These are phyloP conservation scores for Drosophila kepulauana DNA, from an alignment of 1,140 invertebrate genomes.

Conservation along the genomic window DNA sequence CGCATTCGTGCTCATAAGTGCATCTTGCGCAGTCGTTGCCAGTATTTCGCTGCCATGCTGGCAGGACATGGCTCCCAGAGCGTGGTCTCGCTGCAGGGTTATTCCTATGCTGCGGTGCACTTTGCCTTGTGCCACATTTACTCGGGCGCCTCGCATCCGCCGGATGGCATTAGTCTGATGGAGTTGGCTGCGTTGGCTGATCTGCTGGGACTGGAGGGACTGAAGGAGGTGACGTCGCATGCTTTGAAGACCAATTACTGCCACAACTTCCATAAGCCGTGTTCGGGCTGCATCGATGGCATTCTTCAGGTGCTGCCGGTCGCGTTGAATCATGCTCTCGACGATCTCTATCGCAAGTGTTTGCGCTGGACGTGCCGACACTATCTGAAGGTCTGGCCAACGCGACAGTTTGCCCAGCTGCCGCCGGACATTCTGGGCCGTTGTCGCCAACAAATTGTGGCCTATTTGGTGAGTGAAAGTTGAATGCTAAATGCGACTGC, in stretches of 20 bases:
- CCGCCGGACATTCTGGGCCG: conserved; percentile 93
- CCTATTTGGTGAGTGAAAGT: conserved; percentile 81
- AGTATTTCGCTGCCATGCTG: conserved; percentile 95
- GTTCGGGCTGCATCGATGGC: conserved; percentile 90
- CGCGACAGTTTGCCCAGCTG: conserved; percentile 92
- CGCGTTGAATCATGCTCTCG: conserved; percentile 93
- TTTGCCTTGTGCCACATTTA: conserved; percentile 97
- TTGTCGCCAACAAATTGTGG: conserved; percentile 92
- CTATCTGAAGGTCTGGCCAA: conserved; percentile 94
- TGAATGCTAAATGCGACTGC: too few relatives aligned
- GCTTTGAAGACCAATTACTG: conserved; percentile 95
- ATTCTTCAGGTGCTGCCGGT: conserved; percentile 93
- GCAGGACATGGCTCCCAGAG: conserved; percentile 93
- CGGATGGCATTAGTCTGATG: conserved; percentile 93
- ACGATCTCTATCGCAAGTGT: conserved; percentile 94
- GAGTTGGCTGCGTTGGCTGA: conserved; percentile 94
- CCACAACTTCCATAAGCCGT: conserved; percentile 91
- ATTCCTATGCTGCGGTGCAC: conserved; percentile 92
- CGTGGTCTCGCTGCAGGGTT: conserved; percentile 93
- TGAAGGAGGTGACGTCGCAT: conserved; percentile 95
- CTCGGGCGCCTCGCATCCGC: conserved; percentile 93
- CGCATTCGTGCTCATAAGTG: conserved; percentile 95
- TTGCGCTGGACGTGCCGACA: conserved; percentile 94
- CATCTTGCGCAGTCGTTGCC: conserved; percentile 94
- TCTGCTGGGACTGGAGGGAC: conserved; percentile 94